These are phyloP conservation scores for Psix sp. DNA, from an alignment of 1,140 invertebrate genomes.

Conservation along the genomic window DNA sequence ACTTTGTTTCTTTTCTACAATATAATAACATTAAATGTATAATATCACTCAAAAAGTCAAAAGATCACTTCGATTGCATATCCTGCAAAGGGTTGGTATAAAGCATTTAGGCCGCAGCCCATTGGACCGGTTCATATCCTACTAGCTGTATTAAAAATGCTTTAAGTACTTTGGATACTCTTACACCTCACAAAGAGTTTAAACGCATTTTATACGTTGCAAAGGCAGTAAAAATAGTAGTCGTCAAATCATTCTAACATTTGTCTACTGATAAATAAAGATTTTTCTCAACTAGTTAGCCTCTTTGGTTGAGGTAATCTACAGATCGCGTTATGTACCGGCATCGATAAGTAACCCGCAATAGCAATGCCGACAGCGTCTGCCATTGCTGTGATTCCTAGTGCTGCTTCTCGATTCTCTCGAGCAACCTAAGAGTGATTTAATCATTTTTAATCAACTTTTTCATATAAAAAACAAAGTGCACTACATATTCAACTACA, in stretches of 20 bases:
- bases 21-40: constrained; percentile 31
- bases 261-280: constrained; percentile 12
- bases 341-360: constrained; percentile 85
- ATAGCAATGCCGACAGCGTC: constrained; percentile 86
- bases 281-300: constrained; percentile 32
- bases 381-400: constrained; percentile 85
- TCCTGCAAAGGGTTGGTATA: constrained; percentile 20
- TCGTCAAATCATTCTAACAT: constrained; percentile 18
- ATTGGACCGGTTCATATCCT: constrained; percentile 10
- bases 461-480: not conserved
- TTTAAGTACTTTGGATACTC: constrained; percentile 43
- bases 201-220: not conserved
- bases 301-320: constrained; percentile 43
- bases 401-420: constrained; percentile 80
- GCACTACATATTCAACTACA: not conserved
- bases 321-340: constrained; percentile 86
- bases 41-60: constrained; percentile 56
- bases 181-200: constrained; percentile 14
- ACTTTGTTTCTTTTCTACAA: constrained; percentile 24
- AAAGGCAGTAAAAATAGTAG: constrained; percentile 2
- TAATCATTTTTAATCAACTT: not conserved
- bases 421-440: constrained; percentile 74
- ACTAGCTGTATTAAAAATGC: constrained; percentile 19
- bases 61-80: constrained; percentile 51
- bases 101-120: constrained; percentile 10